Conservation (phyloP, 1,140 invertebrate genomes). For the Bombus terrestris region DNA sequence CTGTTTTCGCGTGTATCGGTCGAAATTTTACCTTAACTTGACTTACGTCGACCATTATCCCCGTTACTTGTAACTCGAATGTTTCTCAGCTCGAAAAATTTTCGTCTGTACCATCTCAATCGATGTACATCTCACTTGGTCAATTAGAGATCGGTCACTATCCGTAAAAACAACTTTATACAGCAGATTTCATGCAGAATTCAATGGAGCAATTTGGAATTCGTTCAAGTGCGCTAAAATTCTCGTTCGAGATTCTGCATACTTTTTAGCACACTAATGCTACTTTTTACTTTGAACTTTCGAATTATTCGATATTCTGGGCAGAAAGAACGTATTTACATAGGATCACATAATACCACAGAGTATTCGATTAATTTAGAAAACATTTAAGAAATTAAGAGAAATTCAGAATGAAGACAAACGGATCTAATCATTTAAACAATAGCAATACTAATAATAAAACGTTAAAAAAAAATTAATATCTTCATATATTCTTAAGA, state of each 20-base stretch:
- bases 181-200: slow-evolving; percentile 32
- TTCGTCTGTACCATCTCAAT: slow-evolving; percentile 53
- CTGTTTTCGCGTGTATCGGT: slow-evolving; percentile 73
- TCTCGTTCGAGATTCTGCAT: slow-evolving; percentile 19
- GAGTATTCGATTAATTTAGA: too few relatives aligned
- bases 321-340: too few relatives aligned
- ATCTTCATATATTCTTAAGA: neutral
- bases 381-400: too few relatives aligned
- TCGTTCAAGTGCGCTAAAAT: neutral
- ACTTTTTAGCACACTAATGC: neutral
- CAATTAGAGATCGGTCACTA: slow-evolving; percentile 38
- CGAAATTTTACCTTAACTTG: slow-evolving; percentile 69
- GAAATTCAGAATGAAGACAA: neutral
- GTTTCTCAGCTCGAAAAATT: slow-evolving; percentile 53
- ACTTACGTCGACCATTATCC: slow-evolving; percentile 77
- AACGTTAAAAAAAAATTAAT: neutral
- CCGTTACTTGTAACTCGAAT: slow-evolving; percentile 57
- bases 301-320: too few relatives aligned
- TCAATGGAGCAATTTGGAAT: slow-evolving; percentile 44
- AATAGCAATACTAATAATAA: too few relatives aligned
- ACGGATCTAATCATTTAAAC: too few relatives aligned
- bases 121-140: neutral
- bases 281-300: neutral
- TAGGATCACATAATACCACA: too few relatives aligned
- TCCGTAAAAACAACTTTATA: neutral